Percentiles rank a stretch among this genome's conserved stretches.
Evolutionary conservation across 1,140 invertebrate genomes (phyloP).

Genomic region (Ceratina australensis): DNA sequence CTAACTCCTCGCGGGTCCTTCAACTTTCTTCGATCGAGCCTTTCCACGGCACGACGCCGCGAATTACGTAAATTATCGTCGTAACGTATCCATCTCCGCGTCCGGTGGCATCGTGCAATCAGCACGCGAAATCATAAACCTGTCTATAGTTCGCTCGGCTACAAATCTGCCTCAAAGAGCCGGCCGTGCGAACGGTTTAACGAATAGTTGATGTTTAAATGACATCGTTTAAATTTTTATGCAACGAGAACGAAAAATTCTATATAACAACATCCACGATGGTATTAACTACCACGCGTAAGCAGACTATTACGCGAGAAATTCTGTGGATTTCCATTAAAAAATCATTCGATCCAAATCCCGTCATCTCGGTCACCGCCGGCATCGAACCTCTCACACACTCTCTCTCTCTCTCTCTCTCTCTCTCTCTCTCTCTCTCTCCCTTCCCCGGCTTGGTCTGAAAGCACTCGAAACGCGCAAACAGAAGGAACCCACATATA

Average conservation of each 20-base stretch:
- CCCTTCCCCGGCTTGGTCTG: background rate
- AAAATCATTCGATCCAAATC: conserved; percentile 34
- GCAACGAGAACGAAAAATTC: background rate
- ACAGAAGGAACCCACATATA: conserved; percentile 17
- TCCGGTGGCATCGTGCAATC: background rate
- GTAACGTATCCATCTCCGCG: conserved; percentile 10
- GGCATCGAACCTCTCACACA: background rate
- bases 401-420: background rate
- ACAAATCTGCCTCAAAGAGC: no score
- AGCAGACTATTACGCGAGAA: background rate
- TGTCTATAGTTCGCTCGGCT: no score
- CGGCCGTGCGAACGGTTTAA: no score
- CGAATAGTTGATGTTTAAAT: no score
- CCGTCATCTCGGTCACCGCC: conserved; percentile 21
- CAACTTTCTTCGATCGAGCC: conserved; percentile 26
- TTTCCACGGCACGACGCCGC: conserved; percentile 20
- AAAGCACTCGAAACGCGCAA: conserved; percentile 39
- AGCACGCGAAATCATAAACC: background rate
- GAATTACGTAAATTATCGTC: conserved; percentile 56
- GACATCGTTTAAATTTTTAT: no score
- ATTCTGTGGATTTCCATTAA: background rate
- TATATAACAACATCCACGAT: background rate
- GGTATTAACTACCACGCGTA: no score
- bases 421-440: background rate
- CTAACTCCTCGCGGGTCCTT: conserved; percentile 38